Evolutionary conservation across 2,888 invertebrate species (phyloP).

Genomic region (Parnassius apollo): DNA sequence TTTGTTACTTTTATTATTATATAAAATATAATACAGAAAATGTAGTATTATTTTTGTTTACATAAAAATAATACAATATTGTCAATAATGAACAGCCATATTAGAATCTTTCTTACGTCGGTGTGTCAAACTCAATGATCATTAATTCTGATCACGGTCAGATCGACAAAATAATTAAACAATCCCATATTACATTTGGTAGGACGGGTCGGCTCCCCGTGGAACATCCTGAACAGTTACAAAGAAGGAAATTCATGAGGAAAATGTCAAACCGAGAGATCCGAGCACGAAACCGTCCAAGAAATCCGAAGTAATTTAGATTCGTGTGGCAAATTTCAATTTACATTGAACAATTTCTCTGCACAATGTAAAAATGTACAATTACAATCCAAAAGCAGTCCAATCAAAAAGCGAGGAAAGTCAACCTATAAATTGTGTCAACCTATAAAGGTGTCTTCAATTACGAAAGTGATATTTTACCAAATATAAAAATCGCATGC

Average conservation of each 20-base stretch:
- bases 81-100: constrained; percentile 1
- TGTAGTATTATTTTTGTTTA: no score
- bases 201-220: constrained; percentile 48
- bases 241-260: constrained; percentile 49
- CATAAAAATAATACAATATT: background rate
- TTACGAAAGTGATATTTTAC: no score
- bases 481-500: no score
- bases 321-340: background rate
- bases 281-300: constrained; percentile 37
- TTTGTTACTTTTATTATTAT: no score
- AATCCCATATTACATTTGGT: constrained; percentile 61
- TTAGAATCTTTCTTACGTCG: background rate
- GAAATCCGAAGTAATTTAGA: constrained; percentile 34
- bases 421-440: no score
- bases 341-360: no score
- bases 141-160: constrained; percentile 72
- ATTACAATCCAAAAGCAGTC: no score
- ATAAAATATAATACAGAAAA: no score
- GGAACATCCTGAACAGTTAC: constrained; percentile 54
- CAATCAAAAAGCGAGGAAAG: no score
- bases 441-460: no score
- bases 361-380: no score
- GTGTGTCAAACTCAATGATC: constrained; percentile 34
- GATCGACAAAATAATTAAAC: constrained; percentile 74
- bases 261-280: constrained; percentile 41